Evolutionary conservation across 23 tunicate genomes (phyloP).

Genomic region (Styela clava): DNA sequence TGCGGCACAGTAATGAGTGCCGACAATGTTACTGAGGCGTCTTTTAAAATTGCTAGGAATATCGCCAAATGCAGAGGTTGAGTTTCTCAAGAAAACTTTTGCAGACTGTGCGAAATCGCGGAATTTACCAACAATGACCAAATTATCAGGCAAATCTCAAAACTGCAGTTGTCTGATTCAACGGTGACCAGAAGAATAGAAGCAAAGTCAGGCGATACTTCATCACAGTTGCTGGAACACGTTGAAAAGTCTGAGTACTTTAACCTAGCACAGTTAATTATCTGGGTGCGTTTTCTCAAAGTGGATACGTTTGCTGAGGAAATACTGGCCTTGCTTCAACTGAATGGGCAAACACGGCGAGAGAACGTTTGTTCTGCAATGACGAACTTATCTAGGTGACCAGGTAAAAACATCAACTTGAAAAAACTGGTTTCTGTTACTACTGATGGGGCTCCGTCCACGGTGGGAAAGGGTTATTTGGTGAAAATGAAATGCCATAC

Average conservation of each 20-base stretch:
- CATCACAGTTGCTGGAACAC: constrained; percentile 26
- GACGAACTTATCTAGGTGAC: background rate
- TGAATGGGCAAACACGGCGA: constrained; percentile 15
- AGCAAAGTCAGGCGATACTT: constrained; percentile 17
- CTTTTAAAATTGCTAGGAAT: no score
- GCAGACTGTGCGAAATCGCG: constrained; percentile 19
- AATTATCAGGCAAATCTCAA: constrained; percentile 17
- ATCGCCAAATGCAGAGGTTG: constrained; percentile 1
- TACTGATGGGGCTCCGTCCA: background rate
- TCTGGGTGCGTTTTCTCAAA: constrained; percentile 27
- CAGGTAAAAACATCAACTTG: background rate
- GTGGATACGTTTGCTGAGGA: constrained; percentile 22
- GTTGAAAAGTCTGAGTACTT: constrained; percentile 7
- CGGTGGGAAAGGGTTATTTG: no score
- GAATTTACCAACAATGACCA: background rate
- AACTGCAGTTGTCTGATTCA: constrained; percentile 26
- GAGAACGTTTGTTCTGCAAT: constrained; percentile 20
- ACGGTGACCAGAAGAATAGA: constrained; percentile 22
- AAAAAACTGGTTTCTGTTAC: background rate
- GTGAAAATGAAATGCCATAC: no score
- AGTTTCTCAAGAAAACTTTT: constrained; percentile 15
- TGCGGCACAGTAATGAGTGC: constrained; percentile 19
- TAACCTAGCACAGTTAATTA: constrained; percentile 9
- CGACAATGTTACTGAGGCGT: constrained; percentile 19
- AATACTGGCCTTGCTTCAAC: constrained; percentile 17